Evolutionary conservation across 1,140 invertebrate genomes (phyloP).

Genomic region (Scaptomyza pallida): DNA sequence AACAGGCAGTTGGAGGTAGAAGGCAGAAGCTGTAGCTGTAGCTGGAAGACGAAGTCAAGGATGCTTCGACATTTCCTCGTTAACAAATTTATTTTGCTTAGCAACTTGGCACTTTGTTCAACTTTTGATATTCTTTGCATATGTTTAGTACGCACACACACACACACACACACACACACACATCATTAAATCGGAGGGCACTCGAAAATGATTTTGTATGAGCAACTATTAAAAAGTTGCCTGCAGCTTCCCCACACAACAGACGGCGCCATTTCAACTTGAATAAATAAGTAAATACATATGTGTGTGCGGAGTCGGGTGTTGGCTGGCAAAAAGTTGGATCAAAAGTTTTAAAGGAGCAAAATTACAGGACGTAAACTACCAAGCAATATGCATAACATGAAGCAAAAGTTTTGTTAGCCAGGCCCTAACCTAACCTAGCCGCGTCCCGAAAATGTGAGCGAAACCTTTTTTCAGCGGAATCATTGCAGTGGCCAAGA

Average conservation of each 20-base stretch:
- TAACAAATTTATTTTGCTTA: slow-evolving; percentile 23
- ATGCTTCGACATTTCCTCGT: slow-evolving; percentile 4
- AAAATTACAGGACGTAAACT: slow-evolving; percentile 49
- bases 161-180: slow-evolving; percentile 9
- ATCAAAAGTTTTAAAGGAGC: slow-evolving; percentile 34
- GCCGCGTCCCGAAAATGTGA: slow-evolving; percentile 43
- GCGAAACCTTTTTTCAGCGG: slow-evolving; percentile 56
- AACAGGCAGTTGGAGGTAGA: no score
- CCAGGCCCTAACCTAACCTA: no score
- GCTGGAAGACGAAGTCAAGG: neutral
- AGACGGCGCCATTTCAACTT: neutral
- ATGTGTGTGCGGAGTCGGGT: neutral
- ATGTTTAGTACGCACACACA: slow-evolving; percentile 19
- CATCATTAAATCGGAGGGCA: slow-evolving; percentile 26
- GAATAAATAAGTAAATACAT: slow-evolving; percentile 30
- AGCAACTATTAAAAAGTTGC: slow-evolving; percentile 77
- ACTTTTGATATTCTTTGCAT: slow-evolving; percentile 43
- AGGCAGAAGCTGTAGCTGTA: neutral
- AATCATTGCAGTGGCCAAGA: slow-evolving; percentile 33
- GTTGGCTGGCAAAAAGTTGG: slow-evolving; percentile 18
- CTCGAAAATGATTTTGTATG: slow-evolving; percentile 78
- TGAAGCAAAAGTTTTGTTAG: slow-evolving; percentile 56
- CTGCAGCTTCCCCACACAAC: slow-evolving; percentile 35
- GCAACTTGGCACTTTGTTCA: slow-evolving; percentile 38
- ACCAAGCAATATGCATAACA: slow-evolving; percentile 29